Conservation (phyloP, 2,797 vertebrate species). For the Hypotaenidia philippensis region DNA sequence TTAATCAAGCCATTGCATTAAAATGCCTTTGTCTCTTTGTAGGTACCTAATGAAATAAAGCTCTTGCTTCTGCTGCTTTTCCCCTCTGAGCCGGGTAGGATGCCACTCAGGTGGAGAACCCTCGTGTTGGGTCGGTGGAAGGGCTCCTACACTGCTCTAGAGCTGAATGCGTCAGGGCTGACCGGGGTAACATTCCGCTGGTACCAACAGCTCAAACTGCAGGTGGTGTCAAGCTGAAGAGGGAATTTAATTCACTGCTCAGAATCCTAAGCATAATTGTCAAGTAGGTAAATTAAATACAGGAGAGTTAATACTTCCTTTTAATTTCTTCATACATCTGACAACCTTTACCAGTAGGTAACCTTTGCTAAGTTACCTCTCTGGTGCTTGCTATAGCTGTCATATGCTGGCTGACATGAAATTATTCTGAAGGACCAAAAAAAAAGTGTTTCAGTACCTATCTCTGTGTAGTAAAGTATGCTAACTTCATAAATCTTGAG, state of each 20-base stretch:
- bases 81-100: background rate
- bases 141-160: background rate
- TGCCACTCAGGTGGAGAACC: background rate
- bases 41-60: background rate
- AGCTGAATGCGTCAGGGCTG: background rate
- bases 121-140: background rate
- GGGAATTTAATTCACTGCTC: background rate
- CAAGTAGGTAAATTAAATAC: conserved; percentile 18
- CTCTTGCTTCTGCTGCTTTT: background rate
- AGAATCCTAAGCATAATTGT: background rate
- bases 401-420: background rate
- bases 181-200: background rate
- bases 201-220: background rate
- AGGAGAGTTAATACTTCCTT: background rate
- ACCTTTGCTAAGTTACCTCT: background rate
- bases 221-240: background rate
- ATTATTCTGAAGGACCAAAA: background rate
- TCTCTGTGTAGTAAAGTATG: background rate
- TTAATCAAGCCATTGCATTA: background rate
- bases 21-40: background rate
- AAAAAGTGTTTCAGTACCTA: background rate
- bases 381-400: background rate
- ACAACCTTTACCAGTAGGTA: background rate
- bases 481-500: background rate
- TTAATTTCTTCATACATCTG: background rate